Percentiles rank a stretch among this genome's conserved stretches.
Evolutionary conservation across 2,888 invertebrate species (phyloP).

Genomic region (Micoletzkya japonica): DNA sequence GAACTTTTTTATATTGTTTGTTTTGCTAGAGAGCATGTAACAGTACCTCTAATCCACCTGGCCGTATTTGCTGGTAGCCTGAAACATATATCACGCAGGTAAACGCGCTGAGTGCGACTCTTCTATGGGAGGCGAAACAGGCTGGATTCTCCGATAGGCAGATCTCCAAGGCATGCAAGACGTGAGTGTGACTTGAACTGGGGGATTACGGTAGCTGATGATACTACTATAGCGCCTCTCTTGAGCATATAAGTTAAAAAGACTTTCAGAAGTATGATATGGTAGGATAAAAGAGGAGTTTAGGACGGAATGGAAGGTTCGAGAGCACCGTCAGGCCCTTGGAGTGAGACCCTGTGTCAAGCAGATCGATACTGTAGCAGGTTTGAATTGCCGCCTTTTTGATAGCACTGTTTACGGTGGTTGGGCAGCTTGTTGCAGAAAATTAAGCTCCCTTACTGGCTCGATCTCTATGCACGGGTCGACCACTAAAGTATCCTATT

Average conservation of each 20-base stretch:
- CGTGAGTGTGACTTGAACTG: constrained; percentile 45
- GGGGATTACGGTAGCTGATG: background rate
- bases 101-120: constrained; percentile 40
- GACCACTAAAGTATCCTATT: too few relatives aligned
- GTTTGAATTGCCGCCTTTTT: too few relatives aligned
- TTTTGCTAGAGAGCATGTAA: too few relatives aligned
- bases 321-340: constrained; percentile 58
- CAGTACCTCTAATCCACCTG: too few relatives aligned
- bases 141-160: constrained; percentile 96
- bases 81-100: too few relatives aligned
- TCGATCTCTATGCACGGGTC: too few relatives aligned
- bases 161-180: constrained; percentile 74
- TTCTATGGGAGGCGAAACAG: constrained; percentile 82
- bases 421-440: too few relatives aligned
- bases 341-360: constrained; percentile 84
- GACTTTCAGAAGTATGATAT: background rate
- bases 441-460: too few relatives aligned
- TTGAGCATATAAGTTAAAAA: too few relatives aligned
- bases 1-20: too few relatives aligned
- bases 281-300: constrained; percentile 19
- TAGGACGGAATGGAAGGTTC: constrained; percentile 65
- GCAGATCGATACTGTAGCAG: constrained; percentile 97
- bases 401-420: constrained; percentile 90
- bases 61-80: too few relatives aligned
- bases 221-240: too few relatives aligned